Evolutionary conservation across 2,888 invertebrate genomes (phyloP), one percentile per base, ranked within the genome.

Genomic region (Trileptium ribeirensis): DNA sequence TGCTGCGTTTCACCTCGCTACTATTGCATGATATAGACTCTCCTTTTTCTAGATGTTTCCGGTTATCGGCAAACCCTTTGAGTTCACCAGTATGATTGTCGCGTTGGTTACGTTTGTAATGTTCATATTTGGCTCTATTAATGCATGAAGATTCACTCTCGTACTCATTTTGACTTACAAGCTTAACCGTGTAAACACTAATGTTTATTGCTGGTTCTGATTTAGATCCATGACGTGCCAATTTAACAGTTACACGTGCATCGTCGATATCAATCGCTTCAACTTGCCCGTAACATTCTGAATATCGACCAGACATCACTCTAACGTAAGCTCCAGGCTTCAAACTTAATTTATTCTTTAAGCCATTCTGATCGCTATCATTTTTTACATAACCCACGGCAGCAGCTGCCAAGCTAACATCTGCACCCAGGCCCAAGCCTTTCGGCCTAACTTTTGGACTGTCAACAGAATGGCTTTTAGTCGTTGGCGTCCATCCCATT

Each of bases 361-460:
- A 8, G 51, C 51, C 51, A 24, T 51, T 51, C 8, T 24, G 8
- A 24, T 51, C 51, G 8, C 8, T 29, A 33, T 2, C 2, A n/a
- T n/a, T n/a, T n/a, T n/a, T n/a, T n/a, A n/a, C n/a, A n/a, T n/a
- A n/a, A n/a, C n/a, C n/a, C 29, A 31, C 3, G 38, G 8, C 77
- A 24, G 8, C 67, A 29, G 31, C 36, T 24, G 39, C 24, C 37
- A 38, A 37, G 38, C 75, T 33, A 1, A 39, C 2, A 87, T 94
- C 94, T 0, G 97, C 97, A 0, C 98, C 98, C 3, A 98, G 90
- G 0, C 97, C 97, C 89, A 98, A 92, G 0, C 97, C 96, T 90
- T 95, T 95, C 0, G 97, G 96, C 81, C 97, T 91, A 67, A 95
- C 88, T 84, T 92, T 92, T 0, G 94, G 94, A 82, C 92, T 90